Conservation (phyloP, 2,888 invertebrate species). For the Megastigmus dorsalis region DNA sequence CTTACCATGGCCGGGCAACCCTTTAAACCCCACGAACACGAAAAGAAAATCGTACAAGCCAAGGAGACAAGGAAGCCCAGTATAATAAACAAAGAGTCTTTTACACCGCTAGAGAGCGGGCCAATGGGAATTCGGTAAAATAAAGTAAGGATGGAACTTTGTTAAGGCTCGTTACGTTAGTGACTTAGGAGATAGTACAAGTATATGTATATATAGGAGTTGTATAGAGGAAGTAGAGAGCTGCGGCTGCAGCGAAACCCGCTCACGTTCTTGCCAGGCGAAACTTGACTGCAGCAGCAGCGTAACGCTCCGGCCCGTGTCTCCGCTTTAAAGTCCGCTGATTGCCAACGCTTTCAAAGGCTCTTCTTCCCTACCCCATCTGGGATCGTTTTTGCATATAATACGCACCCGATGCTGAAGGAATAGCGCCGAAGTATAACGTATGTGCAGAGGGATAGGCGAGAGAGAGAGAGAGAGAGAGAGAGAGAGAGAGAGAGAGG, state of each 20-base stretch:
- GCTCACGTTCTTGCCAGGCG: constrained; percentile 34
- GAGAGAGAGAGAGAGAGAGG: not conserved
- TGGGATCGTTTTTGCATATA: no score
- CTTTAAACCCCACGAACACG: no score
- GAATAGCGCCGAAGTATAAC: no score
- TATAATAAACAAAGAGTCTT: not conserved
- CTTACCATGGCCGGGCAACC: no score
- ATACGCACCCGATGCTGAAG: no score
- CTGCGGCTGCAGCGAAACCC: no score
- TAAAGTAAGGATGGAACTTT: not conserved
- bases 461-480: not conserved
- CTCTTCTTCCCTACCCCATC: no score
- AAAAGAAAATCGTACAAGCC: no score
- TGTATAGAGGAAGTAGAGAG: no score
- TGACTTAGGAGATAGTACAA: not conserved
- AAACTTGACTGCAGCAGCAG: not conserved
- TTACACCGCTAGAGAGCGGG: no score
- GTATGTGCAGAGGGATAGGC: not conserved
- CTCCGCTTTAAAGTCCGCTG: not conserved
- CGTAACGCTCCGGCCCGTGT: not conserved
- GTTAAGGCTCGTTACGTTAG: constrained; percentile 17
- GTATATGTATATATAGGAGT: no score
- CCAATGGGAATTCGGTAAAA: constrained; percentile 24
- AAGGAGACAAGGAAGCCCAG: no score
- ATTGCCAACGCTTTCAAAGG: constrained; percentile 13